Conservation (phyloP, 2,888 invertebrate species). For the Alloscopus bannaensis region DNA sequence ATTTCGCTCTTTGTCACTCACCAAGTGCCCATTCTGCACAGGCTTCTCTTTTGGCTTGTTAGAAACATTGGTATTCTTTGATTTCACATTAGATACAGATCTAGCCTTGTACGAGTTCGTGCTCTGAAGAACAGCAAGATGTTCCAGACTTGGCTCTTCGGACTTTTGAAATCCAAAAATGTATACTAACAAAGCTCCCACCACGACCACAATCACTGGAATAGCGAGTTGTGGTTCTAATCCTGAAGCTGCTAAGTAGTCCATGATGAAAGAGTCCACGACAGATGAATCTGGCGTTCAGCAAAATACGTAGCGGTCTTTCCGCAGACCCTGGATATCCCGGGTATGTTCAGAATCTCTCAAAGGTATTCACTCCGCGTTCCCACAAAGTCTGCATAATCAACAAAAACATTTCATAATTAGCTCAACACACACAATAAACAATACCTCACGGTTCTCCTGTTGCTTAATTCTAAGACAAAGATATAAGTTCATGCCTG, state of each 20-base stretch:
- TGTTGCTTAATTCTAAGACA: too few relatives aligned
- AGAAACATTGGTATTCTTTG: constrained; percentile 39
- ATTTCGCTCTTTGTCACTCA: constrained; percentile 65
- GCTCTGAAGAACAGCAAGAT: constrained; percentile 76
- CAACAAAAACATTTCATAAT: too few relatives aligned
- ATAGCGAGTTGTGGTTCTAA: constrained; percentile 78
- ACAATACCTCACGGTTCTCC: too few relatives aligned
- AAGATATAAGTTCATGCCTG: too few relatives aligned
- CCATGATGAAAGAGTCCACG: constrained; percentile 70
- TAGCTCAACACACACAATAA: too few relatives aligned
- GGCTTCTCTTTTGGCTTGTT: constrained; percentile 59
- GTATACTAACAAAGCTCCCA: constrained; percentile 85
- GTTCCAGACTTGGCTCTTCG: constrained; percentile 88
- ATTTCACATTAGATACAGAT: constrained; percentile 47
- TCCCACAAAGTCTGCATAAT: too few relatives aligned
- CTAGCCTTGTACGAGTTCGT: constrained; percentile 60
- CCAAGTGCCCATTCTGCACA: constrained; percentile 74
- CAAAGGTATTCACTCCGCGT: too few relatives aligned
- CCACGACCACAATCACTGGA: constrained; percentile 81
- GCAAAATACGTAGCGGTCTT: neutral
- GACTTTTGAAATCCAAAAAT: constrained; percentile 87
- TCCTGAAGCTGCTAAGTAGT: constrained; percentile 74
- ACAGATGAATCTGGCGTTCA: neutral
- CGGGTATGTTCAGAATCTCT: too few relatives aligned
- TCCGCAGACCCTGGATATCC: neutral